These are phyloP conservation scores for Conopomorpha cramerella DNA, from an alignment of 1,140 invertebrate species.

Conservation along the genomic window DNA sequence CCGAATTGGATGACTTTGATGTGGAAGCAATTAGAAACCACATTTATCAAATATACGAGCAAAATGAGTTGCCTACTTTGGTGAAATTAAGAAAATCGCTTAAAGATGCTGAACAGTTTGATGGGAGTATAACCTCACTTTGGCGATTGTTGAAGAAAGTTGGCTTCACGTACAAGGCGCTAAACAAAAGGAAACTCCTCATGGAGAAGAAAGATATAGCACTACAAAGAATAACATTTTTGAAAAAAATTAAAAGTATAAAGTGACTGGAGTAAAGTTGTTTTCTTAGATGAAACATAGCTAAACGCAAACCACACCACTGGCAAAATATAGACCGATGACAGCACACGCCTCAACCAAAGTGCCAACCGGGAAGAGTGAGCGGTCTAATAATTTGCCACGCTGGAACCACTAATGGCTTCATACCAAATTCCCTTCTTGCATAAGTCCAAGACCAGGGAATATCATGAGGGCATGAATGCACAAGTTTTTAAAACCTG, in stretches of 20 bases:
- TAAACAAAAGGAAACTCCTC: slow-evolving; percentile 8
- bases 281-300: slow-evolving; percentile 14
- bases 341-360: no score
- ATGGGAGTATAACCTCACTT: slow-evolving; percentile 4
- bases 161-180: slow-evolving; percentile 7
- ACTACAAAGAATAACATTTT: slow-evolving; percentile 6
- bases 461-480: no score
- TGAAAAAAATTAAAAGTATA: slow-evolving; percentile 10
- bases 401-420: no score
- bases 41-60: not conserved
- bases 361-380: no score
- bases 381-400: no score
- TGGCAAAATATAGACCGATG: no score
- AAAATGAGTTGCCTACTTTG: not conserved
- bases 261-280: slow-evolving; percentile 9
- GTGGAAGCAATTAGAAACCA: not conserved
- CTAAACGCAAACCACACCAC: no score
- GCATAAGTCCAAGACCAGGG: no score
- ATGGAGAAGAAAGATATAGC: slow-evolving; percentile 8
- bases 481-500: no score
- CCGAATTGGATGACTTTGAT: not conserved
- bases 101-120: slow-evolving; percentile 4
- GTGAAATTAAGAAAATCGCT: slow-evolving; percentile 2
- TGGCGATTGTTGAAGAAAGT: slow-evolving; percentile 5
- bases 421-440: no score